Evolutionary conservation across 2,888 invertebrate genomes (phyloP), one percentile per base, ranked within the genome.

Genomic region (Homarus gammarus): DNA sequence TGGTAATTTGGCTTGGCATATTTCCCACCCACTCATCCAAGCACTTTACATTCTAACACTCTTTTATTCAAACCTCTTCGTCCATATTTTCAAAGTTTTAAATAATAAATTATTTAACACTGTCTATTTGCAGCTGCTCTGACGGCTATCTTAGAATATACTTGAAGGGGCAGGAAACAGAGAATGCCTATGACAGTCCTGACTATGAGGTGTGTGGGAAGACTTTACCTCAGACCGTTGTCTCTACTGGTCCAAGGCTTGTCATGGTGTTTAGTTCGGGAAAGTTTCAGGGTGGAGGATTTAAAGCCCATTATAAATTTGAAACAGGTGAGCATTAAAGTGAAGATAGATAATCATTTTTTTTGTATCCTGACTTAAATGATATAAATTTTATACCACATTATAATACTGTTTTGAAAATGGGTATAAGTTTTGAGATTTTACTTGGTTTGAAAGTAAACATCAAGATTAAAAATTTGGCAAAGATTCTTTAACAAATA

Each of bases 241-340:
- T 93, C 85, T 98, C 98, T 84, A 97, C 98, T 94, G 98, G 98
- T 1, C 98, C 99, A 3, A 95, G 98, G 82, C 95, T 99, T 92
- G 97, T 98, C 75, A 97, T 99, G 96, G 97, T 98, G 81, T 98
- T 99, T 94, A 98, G 98, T 94, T 98, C 98, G 84, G 98, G 98
- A 2, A 97, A 98, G 93, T 95, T 96, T 87, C 97, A 97, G 94
- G 99, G 98, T 12, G 95, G 96, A 79, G 98, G 98, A 88, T 98
- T 99, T 94, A 98, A 98, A 94, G 97, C 97, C 92, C 96, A 96
- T 94, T 98, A 97, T 94, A 95, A 96, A 79, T 97, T 97, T 94
- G 96, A 97, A 95, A 97, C 97, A 94, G 97, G 97, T 97, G 92
- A 70, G 84, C 12, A 1, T 61, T 33, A 22, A 36, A 22, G 10